Evolutionary conservation across 2,113 vertebrate genomes (phyloP).

Genomic region (Sialia sialis): DNA sequence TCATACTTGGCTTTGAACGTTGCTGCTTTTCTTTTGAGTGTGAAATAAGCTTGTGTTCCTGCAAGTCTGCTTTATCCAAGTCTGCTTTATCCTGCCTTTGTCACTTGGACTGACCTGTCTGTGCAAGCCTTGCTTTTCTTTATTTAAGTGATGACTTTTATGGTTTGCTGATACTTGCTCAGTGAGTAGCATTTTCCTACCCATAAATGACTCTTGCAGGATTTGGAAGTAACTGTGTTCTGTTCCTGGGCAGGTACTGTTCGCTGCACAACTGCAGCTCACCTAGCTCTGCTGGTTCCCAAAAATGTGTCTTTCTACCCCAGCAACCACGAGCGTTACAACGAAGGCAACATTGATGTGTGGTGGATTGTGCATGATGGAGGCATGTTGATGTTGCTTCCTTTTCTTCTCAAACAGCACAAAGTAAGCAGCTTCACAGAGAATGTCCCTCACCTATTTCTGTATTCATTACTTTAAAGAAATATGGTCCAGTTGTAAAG

Average conservation of each 20-base stretch:
- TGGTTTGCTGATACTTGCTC: not conserved
- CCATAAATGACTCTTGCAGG: not conserved
- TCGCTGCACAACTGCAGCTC: constrained; percentile 94
- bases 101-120: not conserved
- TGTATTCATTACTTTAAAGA: not conserved
- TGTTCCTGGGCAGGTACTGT: constrained; percentile 82
- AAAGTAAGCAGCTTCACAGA: constrained; percentile 77
- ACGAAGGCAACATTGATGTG: constrained; percentile 93
- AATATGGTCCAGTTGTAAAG: not conserved
- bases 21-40: not conserved
- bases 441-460: not conserved
- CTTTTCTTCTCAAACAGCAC: constrained; percentile 96
- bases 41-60: not conserved
- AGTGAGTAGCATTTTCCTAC: not conserved
- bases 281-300: constrained; percentile 93
- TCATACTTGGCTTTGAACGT: not conserved
- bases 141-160: not conserved
- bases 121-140: not conserved
- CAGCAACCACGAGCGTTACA: constrained; percentile 95
- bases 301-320: constrained; percentile 98
- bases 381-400: constrained; percentile 97
- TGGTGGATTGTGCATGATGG: constrained; percentile 99
- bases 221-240: not conserved
- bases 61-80: not conserved
- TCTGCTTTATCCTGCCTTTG: not conserved